phyloP scores from a whole-genome alignment of 1,140 invertebrate genomes.

The Lasioglossum albipes region DNA sequence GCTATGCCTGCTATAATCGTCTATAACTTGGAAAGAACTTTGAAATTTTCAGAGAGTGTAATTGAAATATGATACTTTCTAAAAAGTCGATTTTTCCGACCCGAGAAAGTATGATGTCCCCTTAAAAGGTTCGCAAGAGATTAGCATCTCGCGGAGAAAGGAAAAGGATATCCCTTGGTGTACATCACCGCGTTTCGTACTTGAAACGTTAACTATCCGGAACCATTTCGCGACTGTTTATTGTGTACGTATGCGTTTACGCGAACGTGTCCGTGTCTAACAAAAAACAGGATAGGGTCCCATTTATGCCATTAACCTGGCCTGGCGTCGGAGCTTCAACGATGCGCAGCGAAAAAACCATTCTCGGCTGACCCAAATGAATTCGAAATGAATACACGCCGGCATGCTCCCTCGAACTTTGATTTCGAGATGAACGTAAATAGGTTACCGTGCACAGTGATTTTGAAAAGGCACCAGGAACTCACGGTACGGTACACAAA shows the following conservation, averaged over 20 bases:
- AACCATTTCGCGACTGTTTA: not conserved
- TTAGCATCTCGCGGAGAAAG: too few species aligned
- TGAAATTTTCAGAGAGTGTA: too few species aligned
- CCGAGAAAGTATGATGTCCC: too few species aligned
- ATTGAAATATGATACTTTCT: too few species aligned
- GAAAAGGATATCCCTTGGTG: too few species aligned
- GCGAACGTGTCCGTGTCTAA: not conserved
- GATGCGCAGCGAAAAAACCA: slow-evolving; percentile 3
- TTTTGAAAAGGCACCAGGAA: too few species aligned
- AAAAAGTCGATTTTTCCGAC: too few species aligned
- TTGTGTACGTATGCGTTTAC: not conserved
- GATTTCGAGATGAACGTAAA: not conserved
- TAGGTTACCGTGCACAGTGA: too few species aligned
- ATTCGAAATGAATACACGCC: slow-evolving; percentile 2
- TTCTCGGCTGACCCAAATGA: slow-evolving; percentile 19
- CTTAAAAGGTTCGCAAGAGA: too few species aligned
- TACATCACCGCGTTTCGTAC: not conserved
- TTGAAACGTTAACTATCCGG: not conserved
- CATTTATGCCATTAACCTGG: slow-evolving; percentile 1
- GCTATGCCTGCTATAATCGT: too few species aligned
- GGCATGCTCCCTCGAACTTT: not conserved
- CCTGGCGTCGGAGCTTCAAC: not conserved
- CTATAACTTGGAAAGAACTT: too few species aligned
- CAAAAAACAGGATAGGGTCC: slow-evolving; percentile 22
- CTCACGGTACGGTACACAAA: too few species aligned